These are phyloP conservation scores for Bombyx mandarina DNA, from an alignment of 1,140 invertebrate species.

Conservation along the genomic window DNA sequence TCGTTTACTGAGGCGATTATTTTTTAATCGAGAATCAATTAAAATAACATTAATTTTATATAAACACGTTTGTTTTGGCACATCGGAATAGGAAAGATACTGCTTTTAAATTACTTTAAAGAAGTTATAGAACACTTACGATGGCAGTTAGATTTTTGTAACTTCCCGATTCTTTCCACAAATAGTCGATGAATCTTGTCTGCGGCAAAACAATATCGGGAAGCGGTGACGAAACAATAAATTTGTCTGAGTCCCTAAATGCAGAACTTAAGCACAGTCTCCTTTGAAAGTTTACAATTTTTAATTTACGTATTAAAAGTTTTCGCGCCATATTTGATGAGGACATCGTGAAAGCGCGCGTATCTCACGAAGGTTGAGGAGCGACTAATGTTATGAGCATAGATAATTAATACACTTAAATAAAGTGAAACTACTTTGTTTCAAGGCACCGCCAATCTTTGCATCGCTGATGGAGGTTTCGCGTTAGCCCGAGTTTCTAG, in stretches of 20 bases:
- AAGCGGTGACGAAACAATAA: slow-evolving; percentile 39
- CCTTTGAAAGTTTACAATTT: slow-evolving; percentile 40
- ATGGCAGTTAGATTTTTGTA: slow-evolving; percentile 46
- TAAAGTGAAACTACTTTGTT: no score
- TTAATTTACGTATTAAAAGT: slow-evolving; percentile 39
- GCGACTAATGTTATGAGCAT: background rate
- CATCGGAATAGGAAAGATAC: no score
- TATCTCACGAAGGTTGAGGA: background rate
- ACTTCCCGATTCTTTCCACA: slow-evolving; percentile 30
- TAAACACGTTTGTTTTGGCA: no score
- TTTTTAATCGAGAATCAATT: no score
- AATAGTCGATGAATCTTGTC: slow-evolving; percentile 36
- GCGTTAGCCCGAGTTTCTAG: no score
- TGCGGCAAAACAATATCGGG: slow-evolving; percentile 43
- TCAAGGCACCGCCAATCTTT: no score
- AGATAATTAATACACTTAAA: no score
- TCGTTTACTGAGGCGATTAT: no score
- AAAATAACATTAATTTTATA: no score
- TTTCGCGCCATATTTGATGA: slow-evolving; percentile 34
- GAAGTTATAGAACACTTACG: slow-evolving; percentile 30
- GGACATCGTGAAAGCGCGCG: slow-evolving; percentile 25
- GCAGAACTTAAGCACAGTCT: slow-evolving; percentile 31
- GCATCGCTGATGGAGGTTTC: no score
- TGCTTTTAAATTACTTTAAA: no score
- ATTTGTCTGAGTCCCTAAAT: slow-evolving; percentile 32